phyloP scores from a whole-genome alignment of 2,113 vertebrate genomes.

The Phalacrocorax aristotelis region DNA sequence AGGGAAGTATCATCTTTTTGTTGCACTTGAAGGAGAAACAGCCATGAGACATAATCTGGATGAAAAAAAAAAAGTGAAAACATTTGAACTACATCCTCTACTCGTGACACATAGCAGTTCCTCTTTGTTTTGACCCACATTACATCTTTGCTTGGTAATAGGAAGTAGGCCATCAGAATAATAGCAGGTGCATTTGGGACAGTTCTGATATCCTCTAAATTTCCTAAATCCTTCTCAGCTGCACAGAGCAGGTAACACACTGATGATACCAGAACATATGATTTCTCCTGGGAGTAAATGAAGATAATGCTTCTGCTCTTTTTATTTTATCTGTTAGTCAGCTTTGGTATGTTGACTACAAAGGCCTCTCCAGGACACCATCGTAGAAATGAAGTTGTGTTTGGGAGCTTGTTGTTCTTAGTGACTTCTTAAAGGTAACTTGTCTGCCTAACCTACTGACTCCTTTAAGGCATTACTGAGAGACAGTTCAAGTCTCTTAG shows the following conservation, averaged over 20 bases:
- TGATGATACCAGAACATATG: not conserved
- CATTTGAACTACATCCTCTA: not conserved
- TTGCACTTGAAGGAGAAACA: not conserved
- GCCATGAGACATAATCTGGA: not conserved
- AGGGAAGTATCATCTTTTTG: not conserved
- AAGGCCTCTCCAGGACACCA: not conserved
- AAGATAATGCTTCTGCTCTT: not conserved
- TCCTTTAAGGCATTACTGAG: not conserved
- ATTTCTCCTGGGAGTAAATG: not conserved
- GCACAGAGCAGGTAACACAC: not conserved
- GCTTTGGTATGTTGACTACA: not conserved
- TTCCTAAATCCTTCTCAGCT: constrained; percentile 21
- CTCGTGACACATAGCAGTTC: not conserved
- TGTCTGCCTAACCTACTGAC: not conserved
- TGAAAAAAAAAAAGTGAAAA: not conserved
- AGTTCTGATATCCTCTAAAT: not conserved
- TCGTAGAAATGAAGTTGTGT: not conserved
- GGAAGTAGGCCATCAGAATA: constrained; percentile 23
- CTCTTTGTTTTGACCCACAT: not conserved
- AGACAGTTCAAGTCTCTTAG: not conserved
- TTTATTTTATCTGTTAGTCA: not conserved
- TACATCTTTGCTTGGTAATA: not conserved
- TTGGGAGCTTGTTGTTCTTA: not conserved
- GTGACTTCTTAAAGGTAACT: not conserved
- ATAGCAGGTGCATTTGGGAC: not conserved